These are phyloP conservation scores for Hafferia zeledoni DNA, from an alignment of 2,797 vertebrate species.

Conservation along the genomic window DNA sequence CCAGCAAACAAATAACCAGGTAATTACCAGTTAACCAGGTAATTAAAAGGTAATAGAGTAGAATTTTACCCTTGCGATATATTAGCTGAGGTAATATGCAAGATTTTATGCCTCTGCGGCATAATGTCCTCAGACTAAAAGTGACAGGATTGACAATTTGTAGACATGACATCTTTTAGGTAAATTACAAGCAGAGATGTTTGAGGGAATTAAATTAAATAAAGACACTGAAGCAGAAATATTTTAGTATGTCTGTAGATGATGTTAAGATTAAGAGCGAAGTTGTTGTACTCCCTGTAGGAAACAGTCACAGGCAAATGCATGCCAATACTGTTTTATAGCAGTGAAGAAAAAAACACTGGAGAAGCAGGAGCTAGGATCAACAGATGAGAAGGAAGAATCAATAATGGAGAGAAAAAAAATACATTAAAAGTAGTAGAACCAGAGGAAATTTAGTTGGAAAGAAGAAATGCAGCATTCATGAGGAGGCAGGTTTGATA, in stretches of 20 bases:
- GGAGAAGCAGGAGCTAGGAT: not conserved
- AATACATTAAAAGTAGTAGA: not conserved
- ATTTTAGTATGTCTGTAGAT: not conserved
- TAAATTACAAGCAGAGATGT: not conserved
- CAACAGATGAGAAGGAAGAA: not conserved
- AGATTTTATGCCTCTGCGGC: not conserved
- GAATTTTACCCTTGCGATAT: not conserved
- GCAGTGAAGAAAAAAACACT: not conserved
- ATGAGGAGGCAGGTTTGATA: rapidly evolving
- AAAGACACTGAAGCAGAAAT: not conserved
- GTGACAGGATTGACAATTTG: not conserved
- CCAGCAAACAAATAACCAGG: not conserved
- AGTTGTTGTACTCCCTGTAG: not conserved
- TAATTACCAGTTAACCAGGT: not conserved
- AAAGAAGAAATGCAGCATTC: not conserved
- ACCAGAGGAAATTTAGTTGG: not conserved
- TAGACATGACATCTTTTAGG: not conserved
- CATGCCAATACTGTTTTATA: not conserved
- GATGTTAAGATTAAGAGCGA: not conserved
- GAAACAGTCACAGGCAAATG: not conserved
- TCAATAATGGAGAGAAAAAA: not conserved
- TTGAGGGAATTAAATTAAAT: not conserved
- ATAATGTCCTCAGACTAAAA: not conserved
- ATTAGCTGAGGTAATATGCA: not conserved
- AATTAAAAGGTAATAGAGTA: not conserved